Evolutionary conservation across 2,113 vertebrate species (phyloP).

Genomic region (Charadrius vociferus): DNA sequence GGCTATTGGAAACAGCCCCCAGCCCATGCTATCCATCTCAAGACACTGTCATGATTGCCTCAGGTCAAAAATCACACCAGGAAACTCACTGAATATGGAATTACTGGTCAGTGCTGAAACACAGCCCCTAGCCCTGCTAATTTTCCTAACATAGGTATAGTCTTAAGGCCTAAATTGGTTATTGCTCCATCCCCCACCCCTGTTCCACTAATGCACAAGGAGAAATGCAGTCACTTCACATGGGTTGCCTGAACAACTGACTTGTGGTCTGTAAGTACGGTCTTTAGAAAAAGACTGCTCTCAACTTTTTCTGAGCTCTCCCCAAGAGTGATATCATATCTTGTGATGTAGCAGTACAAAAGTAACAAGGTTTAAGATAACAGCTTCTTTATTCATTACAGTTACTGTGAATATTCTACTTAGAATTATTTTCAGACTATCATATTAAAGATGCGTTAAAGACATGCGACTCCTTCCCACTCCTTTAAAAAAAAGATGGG

Average conservation of each 20-base stretch:
- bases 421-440: conserved; percentile 32
- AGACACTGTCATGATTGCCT: not conserved
- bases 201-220: not conserved
- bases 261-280: not conserved
- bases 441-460: conserved; percentile 1
- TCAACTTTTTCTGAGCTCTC: not conserved
- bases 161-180: not conserved
- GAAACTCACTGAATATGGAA: not conserved
- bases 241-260: not conserved
- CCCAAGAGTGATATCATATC: not conserved
- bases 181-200: not conserved
- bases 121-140: not conserved
- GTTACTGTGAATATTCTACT: not conserved
- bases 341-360: not conserved
- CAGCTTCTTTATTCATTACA: not conserved
- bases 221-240: not conserved
- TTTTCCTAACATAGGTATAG: not conserved
- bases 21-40: not conserved
- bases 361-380: not conserved
- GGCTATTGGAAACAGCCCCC: not conserved
- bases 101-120: not conserved
- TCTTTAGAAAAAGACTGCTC: not conserved
- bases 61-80: not conserved
- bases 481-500: not conserved
- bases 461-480: not conserved